Conservation (phyloP, 2,797 vertebrate genomes). For the Vultur gryphus region DNA sequence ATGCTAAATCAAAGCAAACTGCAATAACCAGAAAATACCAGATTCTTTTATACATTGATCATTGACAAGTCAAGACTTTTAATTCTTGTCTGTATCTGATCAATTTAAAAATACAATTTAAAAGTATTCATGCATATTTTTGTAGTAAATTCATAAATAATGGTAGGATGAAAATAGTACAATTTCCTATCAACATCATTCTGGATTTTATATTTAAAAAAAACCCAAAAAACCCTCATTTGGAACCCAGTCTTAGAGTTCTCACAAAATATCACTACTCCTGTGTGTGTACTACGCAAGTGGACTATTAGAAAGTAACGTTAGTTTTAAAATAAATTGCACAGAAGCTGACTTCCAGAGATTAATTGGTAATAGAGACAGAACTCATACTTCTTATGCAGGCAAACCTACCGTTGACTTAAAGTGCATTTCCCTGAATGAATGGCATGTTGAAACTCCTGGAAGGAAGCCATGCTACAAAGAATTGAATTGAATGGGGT, state of each 20-base stretch:
- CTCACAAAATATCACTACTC: not conserved
- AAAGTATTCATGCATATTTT: not conserved
- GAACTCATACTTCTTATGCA: constrained; percentile 16
- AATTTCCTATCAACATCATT: not conserved
- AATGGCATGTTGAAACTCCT: constrained; percentile 32
- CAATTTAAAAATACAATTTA: not conserved
- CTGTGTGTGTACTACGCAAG: not conserved
- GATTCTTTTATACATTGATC: not conserved
- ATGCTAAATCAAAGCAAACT: not conserved
- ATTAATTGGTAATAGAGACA: not conserved
- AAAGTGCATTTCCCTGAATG: constrained; percentile 27
- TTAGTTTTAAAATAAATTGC: not conserved
- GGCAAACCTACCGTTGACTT: constrained; percentile 23
- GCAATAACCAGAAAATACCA: not conserved
- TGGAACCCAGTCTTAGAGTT: not conserved
- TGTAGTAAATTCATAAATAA: not conserved
- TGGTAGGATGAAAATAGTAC: not conserved
- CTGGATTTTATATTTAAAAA: not conserved
- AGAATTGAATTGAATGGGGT: constrained; percentile 40
- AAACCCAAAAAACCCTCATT: accelerated
- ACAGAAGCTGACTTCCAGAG: not conserved
- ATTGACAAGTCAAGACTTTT: not conserved
- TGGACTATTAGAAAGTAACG: not conserved
- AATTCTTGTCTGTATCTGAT: not conserved
- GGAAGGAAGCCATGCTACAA: constrained; percentile 33